phyloP scores from a whole-genome alignment of 2,888 invertebrate genomes.

The Caenorhabditis virilis region DNA sequence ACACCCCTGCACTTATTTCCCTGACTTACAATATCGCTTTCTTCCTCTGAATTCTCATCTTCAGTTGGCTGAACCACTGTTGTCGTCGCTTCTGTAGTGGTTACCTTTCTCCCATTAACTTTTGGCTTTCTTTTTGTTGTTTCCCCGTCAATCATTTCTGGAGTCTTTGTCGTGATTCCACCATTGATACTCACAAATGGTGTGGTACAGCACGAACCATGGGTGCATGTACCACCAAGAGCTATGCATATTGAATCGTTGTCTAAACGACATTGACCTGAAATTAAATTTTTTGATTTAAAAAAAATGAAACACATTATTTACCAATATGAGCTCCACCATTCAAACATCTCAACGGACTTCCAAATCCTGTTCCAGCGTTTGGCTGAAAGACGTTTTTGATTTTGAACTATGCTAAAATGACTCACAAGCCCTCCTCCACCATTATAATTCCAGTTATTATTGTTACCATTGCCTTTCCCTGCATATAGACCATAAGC shows the following conservation, averaged over 20 bases:
- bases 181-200: slow-evolving; percentile 42
- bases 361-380: slow-evolving; percentile 43
- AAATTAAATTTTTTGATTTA: neutral
- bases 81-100: neutral
- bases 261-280: slow-evolving; percentile 43
- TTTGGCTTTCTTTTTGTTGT: slow-evolving; percentile 11
- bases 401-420: neutral
- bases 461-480: slow-evolving; percentile 12
- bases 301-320: neutral
- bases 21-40: slow-evolving; percentile 5
- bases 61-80: slow-evolving; percentile 2
- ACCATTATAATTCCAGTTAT: slow-evolving; percentile 4
- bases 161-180: neutral
- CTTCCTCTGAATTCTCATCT: slow-evolving; percentile 3
- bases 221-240: slow-evolving; percentile 50
- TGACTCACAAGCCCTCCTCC: slow-evolving; percentile 15
- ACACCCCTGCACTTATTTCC: too few species aligned
- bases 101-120: neutral
- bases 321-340: slow-evolving; percentile 55
- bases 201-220: slow-evolving; percentile 55
- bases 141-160: slow-evolving; percentile 29
- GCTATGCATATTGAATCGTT: slow-evolving; percentile 57
- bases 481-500: slow-evolving; percentile 51
- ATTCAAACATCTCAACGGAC: slow-evolving; percentile 46
- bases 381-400: slow-evolving; percentile 24